Base-by-base conservation (phyloP, 2,113 vertebrate species). In the Crotophaga sulcirostris region DNA sequence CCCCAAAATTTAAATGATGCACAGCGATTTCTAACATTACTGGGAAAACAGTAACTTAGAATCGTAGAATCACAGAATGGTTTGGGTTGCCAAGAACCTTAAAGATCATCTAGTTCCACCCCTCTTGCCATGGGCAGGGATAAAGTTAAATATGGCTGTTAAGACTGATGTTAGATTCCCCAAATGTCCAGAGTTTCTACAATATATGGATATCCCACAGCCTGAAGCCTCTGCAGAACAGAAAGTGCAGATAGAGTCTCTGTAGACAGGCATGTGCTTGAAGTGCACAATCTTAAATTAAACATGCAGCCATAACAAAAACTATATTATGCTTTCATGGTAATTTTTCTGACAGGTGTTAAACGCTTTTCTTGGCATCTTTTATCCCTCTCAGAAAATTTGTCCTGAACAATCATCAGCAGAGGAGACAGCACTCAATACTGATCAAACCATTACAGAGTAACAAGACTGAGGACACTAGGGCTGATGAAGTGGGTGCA, bases 281-380 rank as follows among this genome's bases (percentile, higher is more conserved):
- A 91, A 79, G 31, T 29, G 24, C 42, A 26, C 25, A 24, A 42
- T 83, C 56, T 28, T 33, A 90, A 91, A 59, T 29, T 74, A 87
- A 87, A 63, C 60, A 93, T 1, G 0, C 42, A 95, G 38, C 47
- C 59, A 40, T 74, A 91, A 79, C 2, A 3, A 93, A 90, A 90
- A 34, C 13, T 67, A 5, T 55, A 55, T 42, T 90, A 70, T 69
- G 16, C 38, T 70, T 96, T 87, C 72, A 83, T 63, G 42, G n/a
- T 66, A 94, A 84, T 69, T 85, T 83, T 94, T 96, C 58, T 69
- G 47, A 83, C 63, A 85, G 84, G 64, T 38, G 40, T 12, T 83
- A 40, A 83, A 73, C 51, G 87, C 7, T 29, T 91, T 91, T 86
- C 47, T 89, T 78, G 73, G 49, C 66, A 91, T 62, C 44, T 78